phyloP scores from a whole-genome alignment of 2,888 invertebrate species.

The Andrena praecox region DNA sequence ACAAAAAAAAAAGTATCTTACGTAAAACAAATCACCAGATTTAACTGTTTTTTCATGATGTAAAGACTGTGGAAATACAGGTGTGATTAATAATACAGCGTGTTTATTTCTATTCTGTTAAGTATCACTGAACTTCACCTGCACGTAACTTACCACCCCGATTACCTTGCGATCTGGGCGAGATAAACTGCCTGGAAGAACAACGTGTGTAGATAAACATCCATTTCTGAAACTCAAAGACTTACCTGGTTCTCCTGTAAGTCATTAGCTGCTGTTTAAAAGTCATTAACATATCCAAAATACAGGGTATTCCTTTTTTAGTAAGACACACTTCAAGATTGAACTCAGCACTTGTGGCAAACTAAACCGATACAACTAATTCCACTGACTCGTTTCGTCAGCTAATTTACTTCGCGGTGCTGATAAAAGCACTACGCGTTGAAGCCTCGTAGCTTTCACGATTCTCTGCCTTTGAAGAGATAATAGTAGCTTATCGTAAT shows the following conservation, averaged over 20 bases:
- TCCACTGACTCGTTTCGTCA: too few relatives aligned
- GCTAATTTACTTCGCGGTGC: too few relatives aligned
- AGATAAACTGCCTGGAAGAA: slow-evolving; percentile 60
- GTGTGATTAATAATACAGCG: slow-evolving; percentile 69
- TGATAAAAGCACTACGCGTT: too few relatives aligned
- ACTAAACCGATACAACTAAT: not conserved
- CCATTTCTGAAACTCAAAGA: slow-evolving; percentile 4
- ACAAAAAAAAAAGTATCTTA: slow-evolving; percentile 67
- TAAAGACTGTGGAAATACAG: slow-evolving; percentile 81
- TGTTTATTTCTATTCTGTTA: slow-evolving; percentile 45
- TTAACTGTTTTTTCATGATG: slow-evolving; percentile 74
- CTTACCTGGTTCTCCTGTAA: slow-evolving; percentile 56
- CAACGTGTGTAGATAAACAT: slow-evolving; percentile 55
- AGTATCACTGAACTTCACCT: slow-evolving; percentile 1
- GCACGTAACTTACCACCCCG: slow-evolving; percentile 47
- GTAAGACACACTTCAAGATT: slow-evolving; percentile 4
- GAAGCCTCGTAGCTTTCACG: too few relatives aligned
- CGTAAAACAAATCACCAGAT: slow-evolving; percentile 52
- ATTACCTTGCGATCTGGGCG: slow-evolving; percentile 27
- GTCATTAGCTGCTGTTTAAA: slow-evolving; percentile 40
- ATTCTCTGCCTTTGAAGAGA: too few relatives aligned
- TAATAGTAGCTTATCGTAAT: too few relatives aligned
- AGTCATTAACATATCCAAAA: slow-evolving; percentile 32
- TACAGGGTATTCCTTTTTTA: not conserved
- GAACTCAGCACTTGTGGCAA: not conserved